Percentiles rank a stretch among this genome's conserved stretches.
These are phyloP conservation scores for Ditylenchus dipsaci DNA, from an alignment of 1,140 invertebrate species.

Conservation along the genomic window DNA sequence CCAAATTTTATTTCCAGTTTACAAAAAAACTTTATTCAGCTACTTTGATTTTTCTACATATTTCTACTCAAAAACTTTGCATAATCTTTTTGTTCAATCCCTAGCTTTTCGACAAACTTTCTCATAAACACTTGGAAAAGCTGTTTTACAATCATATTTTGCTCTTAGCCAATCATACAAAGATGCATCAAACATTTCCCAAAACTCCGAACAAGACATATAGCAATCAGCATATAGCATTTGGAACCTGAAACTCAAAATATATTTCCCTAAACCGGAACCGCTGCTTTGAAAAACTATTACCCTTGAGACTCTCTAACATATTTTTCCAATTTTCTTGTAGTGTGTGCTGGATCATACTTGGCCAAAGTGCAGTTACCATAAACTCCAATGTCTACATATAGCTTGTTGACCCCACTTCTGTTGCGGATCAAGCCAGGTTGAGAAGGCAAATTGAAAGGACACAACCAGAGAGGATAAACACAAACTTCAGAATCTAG, in stretches of 20 bases:
- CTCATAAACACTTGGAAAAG: slow-evolving; percentile 77
- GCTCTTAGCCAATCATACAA: slow-evolving; percentile 71
- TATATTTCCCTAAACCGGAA: too few relatives aligned
- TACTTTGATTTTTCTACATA: too few relatives aligned
- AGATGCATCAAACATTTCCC: slow-evolving; percentile 75
- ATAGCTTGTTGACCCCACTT: slow-evolving; percentile 62
- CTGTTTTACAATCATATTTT: slow-evolving; percentile 66
- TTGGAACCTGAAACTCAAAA: slow-evolving; percentile 66
- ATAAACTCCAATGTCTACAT: slow-evolving; percentile 74
- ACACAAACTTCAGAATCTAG: slow-evolving; percentile 72
- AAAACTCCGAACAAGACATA: slow-evolving; percentile 71
- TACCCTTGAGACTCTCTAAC: slow-evolving; percentile 69
- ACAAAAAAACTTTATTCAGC: too few relatives aligned
- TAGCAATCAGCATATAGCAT: slow-evolving; percentile 81
- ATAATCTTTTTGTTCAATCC: slow-evolving; percentile 5
- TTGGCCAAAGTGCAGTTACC: slow-evolving; percentile 61
- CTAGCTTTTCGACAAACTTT: slow-evolving; percentile 71
- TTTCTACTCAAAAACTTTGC: background rate
- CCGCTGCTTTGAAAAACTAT: too few relatives aligned
- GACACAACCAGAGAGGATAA: slow-evolving; percentile 79
- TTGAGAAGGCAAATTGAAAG: slow-evolving; percentile 69
- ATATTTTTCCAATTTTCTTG: slow-evolving; percentile 70
- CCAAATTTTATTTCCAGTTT: too few relatives aligned
- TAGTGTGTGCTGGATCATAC: slow-evolving; percentile 69
- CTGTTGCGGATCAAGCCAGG: slow-evolving; percentile 68